Evolutionary conservation across 2,888 invertebrate species (phyloP).

Genomic region (Hecatera dysodea): DNA sequence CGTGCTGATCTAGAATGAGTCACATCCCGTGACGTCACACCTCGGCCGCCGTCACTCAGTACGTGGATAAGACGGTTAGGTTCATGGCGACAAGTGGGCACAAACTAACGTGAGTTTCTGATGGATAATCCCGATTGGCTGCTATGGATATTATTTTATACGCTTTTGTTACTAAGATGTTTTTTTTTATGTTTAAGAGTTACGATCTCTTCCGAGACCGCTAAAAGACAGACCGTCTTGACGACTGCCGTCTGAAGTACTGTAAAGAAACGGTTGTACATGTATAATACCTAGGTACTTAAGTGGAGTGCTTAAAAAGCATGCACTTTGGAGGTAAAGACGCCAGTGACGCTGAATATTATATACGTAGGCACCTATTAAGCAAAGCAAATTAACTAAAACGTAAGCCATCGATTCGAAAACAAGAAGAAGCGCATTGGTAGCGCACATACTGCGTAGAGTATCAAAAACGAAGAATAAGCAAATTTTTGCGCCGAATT

Average conservation of each 20-base stretch:
- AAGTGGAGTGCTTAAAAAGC: background rate
- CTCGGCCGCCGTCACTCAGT: background rate
- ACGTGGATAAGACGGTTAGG: background rate
- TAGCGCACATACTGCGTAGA: background rate
- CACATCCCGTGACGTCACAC: constrained; percentile 47
- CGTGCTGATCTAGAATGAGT: constrained; percentile 22
- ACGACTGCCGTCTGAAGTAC: no score
- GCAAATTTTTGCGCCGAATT: no score
- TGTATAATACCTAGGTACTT: no score
- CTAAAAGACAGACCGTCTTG: background rate
- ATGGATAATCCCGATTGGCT: background rate
- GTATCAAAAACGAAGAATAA: no score
- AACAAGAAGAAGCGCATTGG: background rate
- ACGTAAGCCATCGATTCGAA: background rate
- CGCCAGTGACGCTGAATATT: background rate
- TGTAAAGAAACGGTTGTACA: no score
- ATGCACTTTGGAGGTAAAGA: background rate
- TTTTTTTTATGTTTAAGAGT: background rate
- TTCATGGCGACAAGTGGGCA: background rate
- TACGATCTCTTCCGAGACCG: no score
- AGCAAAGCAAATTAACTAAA: background rate
- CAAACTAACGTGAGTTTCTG: background rate
- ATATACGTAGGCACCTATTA: background rate
- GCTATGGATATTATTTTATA: no score
- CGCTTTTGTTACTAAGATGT: background rate